A percentile compares a stretch with the other conserved stretches of the same genome.
These are phyloP conservation scores for Pachymerium ferrugineum DNA, from an alignment of 2,888 invertebrate genomes.

Conservation along the genomic window DNA sequence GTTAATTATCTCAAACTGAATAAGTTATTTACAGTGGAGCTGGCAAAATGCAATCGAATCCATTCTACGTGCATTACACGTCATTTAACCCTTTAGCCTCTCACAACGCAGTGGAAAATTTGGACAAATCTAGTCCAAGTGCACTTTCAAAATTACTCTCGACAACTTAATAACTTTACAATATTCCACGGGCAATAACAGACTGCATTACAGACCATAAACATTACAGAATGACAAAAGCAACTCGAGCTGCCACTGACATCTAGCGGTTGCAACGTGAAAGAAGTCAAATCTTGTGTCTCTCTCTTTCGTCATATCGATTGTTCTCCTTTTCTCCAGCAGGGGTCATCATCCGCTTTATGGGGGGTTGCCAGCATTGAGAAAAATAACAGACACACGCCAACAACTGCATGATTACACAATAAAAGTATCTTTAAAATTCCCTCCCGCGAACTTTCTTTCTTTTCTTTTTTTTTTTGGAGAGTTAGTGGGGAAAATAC, in stretches of 20 bases:
- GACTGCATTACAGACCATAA: background rate
- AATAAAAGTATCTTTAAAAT: conserved; percentile 21
- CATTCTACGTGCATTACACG: background rate
- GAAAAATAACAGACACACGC: conserved; percentile 24
- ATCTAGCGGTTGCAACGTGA: background rate
- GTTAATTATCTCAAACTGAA: background rate
- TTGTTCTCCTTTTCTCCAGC: conserved; percentile 23
- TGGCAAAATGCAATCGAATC: background rate
- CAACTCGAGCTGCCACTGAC: background rate
- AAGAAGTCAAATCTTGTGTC: background rate
- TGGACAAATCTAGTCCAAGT: conserved; percentile 1
- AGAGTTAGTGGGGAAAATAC: too few species aligned
- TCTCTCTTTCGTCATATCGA: background rate
- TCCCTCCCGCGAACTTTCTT: too few species aligned
- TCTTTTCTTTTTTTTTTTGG: background rate
- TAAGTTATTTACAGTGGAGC: background rate
- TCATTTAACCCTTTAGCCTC: conserved; percentile 1
- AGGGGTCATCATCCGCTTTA: conserved; percentile 19
- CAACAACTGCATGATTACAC: conserved; percentile 25
- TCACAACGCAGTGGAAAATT: background rate
- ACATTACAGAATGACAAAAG: background rate
- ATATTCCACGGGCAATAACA: background rate
- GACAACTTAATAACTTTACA: conserved; percentile 7
- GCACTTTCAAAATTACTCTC: background rate
- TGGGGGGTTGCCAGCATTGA: conserved; percentile 14